Base-by-base conservation (phyloP, 1,140 invertebrate species). In the Drosophila ercepeae region DNA sequence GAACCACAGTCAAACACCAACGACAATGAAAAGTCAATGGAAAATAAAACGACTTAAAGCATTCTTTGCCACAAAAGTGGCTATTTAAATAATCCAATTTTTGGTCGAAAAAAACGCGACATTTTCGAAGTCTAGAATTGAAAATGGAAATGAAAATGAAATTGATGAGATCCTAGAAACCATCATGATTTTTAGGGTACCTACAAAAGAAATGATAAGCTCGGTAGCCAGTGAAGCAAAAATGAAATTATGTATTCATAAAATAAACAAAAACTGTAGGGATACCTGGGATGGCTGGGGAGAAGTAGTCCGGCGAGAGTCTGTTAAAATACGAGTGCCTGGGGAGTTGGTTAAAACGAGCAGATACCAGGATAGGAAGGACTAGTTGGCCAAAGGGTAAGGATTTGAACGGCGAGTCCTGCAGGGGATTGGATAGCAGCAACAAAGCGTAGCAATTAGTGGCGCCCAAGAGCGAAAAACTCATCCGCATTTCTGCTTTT, bases 391-490 rank as follows among this genome's bases (percentile, higher is more conserved):
- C n/a, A 16, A 13, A 21, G 23, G 32, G 8, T 7, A 39, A 25
- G 27, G 32, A 29, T 14, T 19, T 19, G 19, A 18, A 34, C 34
- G 34, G n/a, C 13, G 49, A 55, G 36, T 39, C 25, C 44, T 14
- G 44, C 13, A 23, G 29, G 27, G 49, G 68, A 72, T 27, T 11
- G 42, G 18, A 61, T 64, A 27, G 64, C 53, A 52, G 23, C 70
- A 64, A 76, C 74, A 82, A 82, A 70, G 75, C 49, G 19, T 36
- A 59, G 73, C 82, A 86, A 86, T 86, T 86, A 86, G 82, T 65
- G 82, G 77, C 82, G 39, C 68, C 82, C 82, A 81, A 88, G 82
- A 86, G 82, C 82, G 77, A 72, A 61, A 84, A 75, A 64, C 60
- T 64, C 73, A 81, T 86, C 65, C 60, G 60, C 44, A 41, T 70